Percentiles rank a stretch among this genome's conserved stretches.
These are phyloP conservation scores for Xanthia togata DNA, from an alignment of 2,888 invertebrate genomes.

Conservation along the genomic window DNA sequence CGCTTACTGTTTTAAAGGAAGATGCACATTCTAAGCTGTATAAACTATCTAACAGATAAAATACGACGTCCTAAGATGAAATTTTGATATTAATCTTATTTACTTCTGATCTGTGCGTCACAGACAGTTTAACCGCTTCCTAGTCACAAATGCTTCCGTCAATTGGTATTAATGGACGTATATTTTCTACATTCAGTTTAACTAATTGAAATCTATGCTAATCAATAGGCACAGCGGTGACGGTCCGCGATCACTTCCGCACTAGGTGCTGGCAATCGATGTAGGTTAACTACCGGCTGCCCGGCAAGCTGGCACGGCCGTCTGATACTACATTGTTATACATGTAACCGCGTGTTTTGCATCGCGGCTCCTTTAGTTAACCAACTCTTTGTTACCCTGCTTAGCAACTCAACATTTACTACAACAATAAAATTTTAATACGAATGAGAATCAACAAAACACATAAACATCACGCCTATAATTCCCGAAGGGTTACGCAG, in stretches of 20 bases:
- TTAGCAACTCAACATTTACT: conserved; percentile 32
- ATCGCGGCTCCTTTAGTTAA: conserved; percentile 38
- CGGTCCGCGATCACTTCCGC: conserved; percentile 75
- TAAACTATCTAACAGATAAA: conserved; percentile 11
- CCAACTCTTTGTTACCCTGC: conserved; percentile 39
- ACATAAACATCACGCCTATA: neutral
- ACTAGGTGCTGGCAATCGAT: conserved; percentile 77
- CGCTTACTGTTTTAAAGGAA: conserved; percentile 31
- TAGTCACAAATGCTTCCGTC: conserved; percentile 18
- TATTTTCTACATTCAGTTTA: conserved; percentile 29
- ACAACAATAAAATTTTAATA: conserved; percentile 43
- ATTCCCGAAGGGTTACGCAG: neutral
- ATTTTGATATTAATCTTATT: conserved; percentile 27
- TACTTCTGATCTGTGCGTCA: conserved; percentile 27
- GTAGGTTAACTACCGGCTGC: conserved; percentile 78
- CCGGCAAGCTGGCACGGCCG: conserved; percentile 72
- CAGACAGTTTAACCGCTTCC: conserved; percentile 21
- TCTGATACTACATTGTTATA: conserved; percentile 67
- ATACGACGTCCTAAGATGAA: neutral
- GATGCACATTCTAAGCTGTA: neutral
- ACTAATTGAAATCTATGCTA: conserved; percentile 57
- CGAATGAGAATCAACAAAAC: neutral
- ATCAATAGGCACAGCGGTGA: conserved; percentile 66
- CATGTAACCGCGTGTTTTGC: conserved; percentile 40
- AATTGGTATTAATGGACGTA: conserved; percentile 22